Evolutionary conservation across 2,797 vertebrate genomes (phyloP).

Genomic region (Poeciliopsis infans): DNA sequence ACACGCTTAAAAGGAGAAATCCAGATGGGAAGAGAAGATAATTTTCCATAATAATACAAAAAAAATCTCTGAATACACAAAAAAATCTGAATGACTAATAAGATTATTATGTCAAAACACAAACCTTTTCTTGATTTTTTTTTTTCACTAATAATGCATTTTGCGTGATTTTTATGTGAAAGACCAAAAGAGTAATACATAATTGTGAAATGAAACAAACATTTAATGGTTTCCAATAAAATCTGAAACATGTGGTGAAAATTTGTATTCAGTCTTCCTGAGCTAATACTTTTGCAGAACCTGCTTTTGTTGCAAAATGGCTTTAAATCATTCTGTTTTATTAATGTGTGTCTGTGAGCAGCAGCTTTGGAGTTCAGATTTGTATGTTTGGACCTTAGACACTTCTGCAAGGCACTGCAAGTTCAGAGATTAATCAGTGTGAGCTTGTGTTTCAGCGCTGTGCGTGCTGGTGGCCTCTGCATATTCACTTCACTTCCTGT

Average conservation of each 20-base stretch:
- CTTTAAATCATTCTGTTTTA: background rate
- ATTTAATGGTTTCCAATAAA: background rate
- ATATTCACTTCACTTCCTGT: conserved; percentile 16
- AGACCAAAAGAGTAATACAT: background rate
- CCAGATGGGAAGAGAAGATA: background rate
- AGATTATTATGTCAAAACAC: background rate
- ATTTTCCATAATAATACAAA: background rate
- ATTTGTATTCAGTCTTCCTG: background rate
- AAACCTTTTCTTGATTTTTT: background rate
- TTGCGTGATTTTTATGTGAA: background rate
- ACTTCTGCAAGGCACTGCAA: background rate
- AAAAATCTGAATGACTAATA: background rate
- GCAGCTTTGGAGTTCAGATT: background rate
- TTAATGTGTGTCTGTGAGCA: background rate
- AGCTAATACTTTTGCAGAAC: background rate
- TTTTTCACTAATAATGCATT: background rate
- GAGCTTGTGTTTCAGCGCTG: background rate
- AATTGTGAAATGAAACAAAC: background rate
- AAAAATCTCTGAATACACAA: background rate
- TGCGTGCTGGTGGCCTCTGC: background rate
- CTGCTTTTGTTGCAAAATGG: background rate
- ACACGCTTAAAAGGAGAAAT: background rate
- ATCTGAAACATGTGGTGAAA: background rate
- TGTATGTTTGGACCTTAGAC: background rate
- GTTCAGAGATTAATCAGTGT: background rate